These are phyloP conservation scores for Athene cunicularia DNA, from an alignment of 2,113 vertebrate genomes.

Conservation along the genomic window DNA sequence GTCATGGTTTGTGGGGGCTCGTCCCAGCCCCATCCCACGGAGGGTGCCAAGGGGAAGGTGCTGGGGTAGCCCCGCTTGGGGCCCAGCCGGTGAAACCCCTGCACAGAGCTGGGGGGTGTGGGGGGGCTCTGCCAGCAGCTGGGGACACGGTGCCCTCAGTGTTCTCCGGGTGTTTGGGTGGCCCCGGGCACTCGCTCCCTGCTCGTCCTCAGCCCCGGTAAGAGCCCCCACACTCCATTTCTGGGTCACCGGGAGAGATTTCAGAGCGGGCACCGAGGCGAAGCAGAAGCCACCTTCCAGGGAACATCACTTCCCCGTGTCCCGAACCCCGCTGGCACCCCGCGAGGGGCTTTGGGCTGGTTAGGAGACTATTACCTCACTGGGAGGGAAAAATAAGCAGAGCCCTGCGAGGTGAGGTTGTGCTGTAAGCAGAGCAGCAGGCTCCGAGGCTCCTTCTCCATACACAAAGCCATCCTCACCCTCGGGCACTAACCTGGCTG, in stretches of 20 bases:
- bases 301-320: background rate
- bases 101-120: too few species aligned
- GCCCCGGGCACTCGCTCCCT: background rate
- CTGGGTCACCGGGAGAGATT: rapidly evolving
- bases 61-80: background rate
- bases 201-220: background rate
- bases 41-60: background rate
- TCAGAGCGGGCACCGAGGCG: rapidly evolving
- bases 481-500: rapidly evolving
- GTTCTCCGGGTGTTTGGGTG: rapidly evolving
- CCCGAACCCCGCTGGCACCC: background rate
- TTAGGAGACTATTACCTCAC: background rate
- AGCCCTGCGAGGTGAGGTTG: rapidly evolving
- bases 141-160: too few species aligned
- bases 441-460: background rate
- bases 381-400: background rate
- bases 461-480: background rate
- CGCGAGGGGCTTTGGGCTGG: rapidly evolving
- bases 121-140: too few species aligned
- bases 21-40: background rate
- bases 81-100: too few species aligned
- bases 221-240: background rate
- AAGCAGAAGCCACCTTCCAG: background rate
- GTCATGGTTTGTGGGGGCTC: background rate
- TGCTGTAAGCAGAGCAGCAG: background rate